Percentiles rank a stretch among this genome's conserved stretches.
These are phyloP conservation scores for Bugula neritina DNA, from an alignment of 2,888 invertebrate genomes.

Conservation along the genomic window DNA sequence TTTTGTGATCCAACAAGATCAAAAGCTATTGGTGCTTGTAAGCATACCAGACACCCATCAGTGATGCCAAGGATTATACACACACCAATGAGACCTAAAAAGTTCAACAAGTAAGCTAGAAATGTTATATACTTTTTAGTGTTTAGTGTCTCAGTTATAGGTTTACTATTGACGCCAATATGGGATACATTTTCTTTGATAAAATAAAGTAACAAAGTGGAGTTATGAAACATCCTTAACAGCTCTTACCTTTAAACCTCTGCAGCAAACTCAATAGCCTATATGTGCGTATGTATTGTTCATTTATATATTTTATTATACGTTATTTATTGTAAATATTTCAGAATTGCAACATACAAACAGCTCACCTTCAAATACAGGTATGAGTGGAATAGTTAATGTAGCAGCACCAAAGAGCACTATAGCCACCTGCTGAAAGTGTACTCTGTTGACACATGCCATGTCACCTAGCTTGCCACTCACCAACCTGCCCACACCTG, in stretches of 20 bases:
- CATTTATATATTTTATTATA: too few species aligned
- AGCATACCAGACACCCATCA: constrained; percentile 85
- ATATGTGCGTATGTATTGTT: too few species aligned
- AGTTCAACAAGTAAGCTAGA: not conserved
- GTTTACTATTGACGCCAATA: too few species aligned
- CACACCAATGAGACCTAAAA: constrained; percentile 60
- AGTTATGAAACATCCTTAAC: too few species aligned
- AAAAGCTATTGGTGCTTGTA: constrained; percentile 85
- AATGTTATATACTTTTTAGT: not conserved
- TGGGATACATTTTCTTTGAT: too few species aligned
- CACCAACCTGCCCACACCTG: constrained; percentile 74
- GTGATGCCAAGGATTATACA: constrained; percentile 77
- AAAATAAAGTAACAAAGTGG: too few species aligned
- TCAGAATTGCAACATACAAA: too few species aligned
- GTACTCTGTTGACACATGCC: constrained; percentile 70
- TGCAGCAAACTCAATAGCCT: too few species aligned
- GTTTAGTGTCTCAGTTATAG: too few species aligned
- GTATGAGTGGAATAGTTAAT: constrained; percentile 45
- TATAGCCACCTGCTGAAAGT: constrained; percentile 68
- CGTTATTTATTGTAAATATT: too few species aligned
- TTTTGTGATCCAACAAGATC: constrained; percentile 75
- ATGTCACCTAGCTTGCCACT: constrained; percentile 79
- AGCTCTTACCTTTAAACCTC: too few species aligned
- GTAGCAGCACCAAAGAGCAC: constrained; percentile 43
- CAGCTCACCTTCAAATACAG: constrained; percentile 8